Conservation (phyloP, 2,888 invertebrate species). For the Lathronympha strigana region DNA sequence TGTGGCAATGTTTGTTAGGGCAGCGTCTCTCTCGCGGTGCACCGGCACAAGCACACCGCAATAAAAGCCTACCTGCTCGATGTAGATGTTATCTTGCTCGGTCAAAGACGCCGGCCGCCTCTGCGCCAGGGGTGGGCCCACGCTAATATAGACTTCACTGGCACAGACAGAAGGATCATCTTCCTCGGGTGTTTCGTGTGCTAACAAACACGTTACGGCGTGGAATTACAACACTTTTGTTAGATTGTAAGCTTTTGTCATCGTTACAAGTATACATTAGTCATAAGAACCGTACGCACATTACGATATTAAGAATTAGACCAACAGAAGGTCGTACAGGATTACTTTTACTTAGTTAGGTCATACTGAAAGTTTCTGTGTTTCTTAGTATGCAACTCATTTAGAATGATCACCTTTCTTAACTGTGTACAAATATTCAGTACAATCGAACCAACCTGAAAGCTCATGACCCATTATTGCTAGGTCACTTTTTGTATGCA, state of each 20-base stretch:
- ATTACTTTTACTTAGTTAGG: too few relatives aligned
- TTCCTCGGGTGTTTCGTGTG: constrained; percentile 29
- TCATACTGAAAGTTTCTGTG: too few relatives aligned
- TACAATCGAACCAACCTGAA: too few relatives aligned
- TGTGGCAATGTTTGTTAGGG: constrained; percentile 24
- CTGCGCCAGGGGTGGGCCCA: constrained; percentile 46
- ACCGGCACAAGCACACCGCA: constrained; percentile 53
- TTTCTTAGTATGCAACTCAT: too few relatives aligned
- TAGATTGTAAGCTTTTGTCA: constrained; percentile 78
- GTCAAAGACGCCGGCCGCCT: constrained; percentile 79
- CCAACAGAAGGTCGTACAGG: constrained; percentile 13
- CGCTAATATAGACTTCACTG: constrained; percentile 50
- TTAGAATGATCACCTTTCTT: too few relatives aligned
- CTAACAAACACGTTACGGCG: constrained; percentile 76
- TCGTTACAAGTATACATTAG: constrained; percentile 71
- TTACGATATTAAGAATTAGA: constrained; percentile 49
- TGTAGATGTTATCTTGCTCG: constrained; percentile 78
- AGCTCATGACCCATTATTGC: too few relatives aligned
- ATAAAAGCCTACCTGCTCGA: constrained; percentile 80
- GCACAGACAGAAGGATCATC: constrained; percentile 46
- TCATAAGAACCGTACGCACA: constrained; percentile 63
- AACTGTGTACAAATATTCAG: too few relatives aligned
- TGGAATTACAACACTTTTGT: constrained; percentile 80
- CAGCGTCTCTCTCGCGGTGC: constrained; percentile 48
- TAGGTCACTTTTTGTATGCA: too few relatives aligned